A percentile compares a stretch with the other conserved stretches of the same genome.
Conservation (phyloP, 2,113 vertebrate species). For the Halcyon malimbica region DNA sequence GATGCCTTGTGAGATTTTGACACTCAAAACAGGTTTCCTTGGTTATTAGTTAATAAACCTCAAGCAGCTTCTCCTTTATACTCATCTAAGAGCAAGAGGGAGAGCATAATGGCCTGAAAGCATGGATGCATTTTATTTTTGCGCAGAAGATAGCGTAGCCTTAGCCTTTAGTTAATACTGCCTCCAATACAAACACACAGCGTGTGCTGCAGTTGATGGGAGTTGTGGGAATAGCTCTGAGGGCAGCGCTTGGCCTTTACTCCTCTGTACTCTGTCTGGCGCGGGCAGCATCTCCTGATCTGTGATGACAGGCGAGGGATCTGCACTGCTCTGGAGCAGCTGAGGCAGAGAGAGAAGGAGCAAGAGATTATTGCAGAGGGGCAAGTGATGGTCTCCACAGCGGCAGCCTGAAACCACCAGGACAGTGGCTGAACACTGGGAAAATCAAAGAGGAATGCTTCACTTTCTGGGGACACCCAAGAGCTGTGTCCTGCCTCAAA, state of each 20-base stretch:
- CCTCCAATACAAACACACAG: not conserved
- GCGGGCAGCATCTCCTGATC: not conserved
- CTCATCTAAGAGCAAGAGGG: not conserved
- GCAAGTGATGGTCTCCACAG: not conserved
- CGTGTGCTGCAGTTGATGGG: fast-evolving
- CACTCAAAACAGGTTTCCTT: conserved; percentile 7
- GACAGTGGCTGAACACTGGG: not conserved
- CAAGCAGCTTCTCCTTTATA: conserved; percentile 15
- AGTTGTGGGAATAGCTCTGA: not conserved
- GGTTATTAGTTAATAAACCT: conserved; percentile 39
- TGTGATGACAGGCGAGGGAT: not conserved
- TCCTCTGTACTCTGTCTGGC: not conserved
- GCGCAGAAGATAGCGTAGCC: fast-evolving
- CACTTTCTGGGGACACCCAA: not conserved
- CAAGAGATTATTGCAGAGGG: not conserved
- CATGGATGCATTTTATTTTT: not conserved
- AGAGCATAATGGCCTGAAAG: not conserved
- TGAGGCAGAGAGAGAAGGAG: not conserved
- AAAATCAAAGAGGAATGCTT: not conserved
- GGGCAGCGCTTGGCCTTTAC: not conserved
- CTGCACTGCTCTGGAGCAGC: not conserved
- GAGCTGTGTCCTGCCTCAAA: not conserved
- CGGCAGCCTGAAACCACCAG: not conserved
- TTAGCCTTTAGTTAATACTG: not conserved
- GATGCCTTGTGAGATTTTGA: conserved; percentile 24